A percentile compares a stretch with the other conserved stretches of the same genome.
Conservation (phyloP, 1,140 invertebrate species). For the Ceratosolen solmsi region DNA sequence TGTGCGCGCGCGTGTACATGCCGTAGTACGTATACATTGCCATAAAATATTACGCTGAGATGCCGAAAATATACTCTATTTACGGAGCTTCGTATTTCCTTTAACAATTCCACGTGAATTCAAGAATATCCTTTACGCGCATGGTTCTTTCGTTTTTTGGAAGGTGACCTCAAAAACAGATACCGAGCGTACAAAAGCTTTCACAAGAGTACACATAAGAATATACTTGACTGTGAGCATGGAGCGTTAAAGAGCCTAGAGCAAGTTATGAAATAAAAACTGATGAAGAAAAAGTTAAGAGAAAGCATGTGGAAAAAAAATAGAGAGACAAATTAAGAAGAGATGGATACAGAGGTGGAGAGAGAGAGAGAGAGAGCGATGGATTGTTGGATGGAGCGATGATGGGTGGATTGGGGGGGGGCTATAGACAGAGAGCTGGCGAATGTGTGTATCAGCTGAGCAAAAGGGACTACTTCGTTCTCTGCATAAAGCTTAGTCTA, state of each 20-base stretch:
- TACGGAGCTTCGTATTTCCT: neutral
- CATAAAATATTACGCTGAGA: neutral
- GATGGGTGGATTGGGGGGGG: neutral
- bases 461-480: neutral
- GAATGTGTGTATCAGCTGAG: constrained; percentile 37
- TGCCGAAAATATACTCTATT: neutral
- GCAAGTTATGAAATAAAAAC: neutral
- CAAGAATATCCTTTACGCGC: neutral
- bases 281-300: neutral
- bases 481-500: constrained; percentile 19
- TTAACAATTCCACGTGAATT: neutral
- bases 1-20: neutral
- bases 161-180: neutral
- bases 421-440: neutral
- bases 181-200: neutral
- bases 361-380: neutral
- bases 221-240: neutral
- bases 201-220: neutral
- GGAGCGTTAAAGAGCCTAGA: neutral
- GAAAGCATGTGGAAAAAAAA: neutral
- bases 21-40: neutral
- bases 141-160: neutral
- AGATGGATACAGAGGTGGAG: neutral
- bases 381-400: neutral
- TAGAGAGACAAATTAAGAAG: neutral